Evolutionary conservation across 2,797 vertebrate genomes (phyloP), one percentile per base, ranked within the genome.

Genomic region (Gastrophryne carolinensis): DNA sequence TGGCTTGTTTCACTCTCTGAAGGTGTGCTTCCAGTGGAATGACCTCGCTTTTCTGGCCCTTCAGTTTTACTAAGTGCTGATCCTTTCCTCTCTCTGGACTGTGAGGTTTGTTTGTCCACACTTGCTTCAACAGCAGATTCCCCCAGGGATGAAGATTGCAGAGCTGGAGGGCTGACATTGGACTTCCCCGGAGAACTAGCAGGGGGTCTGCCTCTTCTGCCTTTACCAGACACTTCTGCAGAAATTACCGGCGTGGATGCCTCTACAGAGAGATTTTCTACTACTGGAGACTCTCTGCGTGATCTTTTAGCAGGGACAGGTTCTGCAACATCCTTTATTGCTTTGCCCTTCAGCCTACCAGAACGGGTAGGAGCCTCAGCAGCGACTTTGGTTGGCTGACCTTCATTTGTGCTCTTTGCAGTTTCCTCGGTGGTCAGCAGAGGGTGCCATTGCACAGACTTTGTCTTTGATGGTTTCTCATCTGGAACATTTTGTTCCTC

Each of bases 221-320:
- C 23, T 57, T 57, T 57, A 6, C 3, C 8, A 68, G 34, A 34
- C 4, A 23, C 64, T 15, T 29, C 15, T 1, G 27, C n/a, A 27
- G 7, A 13, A 10, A 1, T 10, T 2, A 24, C 1, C 1, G 39
- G 2, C 0, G 47, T 30, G 2, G 30, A 15, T n/a, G 8, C 11
- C 15, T 56, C 66, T 26, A 39, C 66, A 13, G 27, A n/a, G n/a
- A n/a, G n/a, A n/a, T n/a, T n/a, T n/a, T 49, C 15, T 29, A 9
- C 23, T 1, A 5, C n/a, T 41, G 8, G 5, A 3, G 19, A 72
- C 21, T 17, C 49, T 76, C 74, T 64, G 62, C 80, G 82, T 34
- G 52, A 67, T 67, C 81, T 77, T 75, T 57, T 85, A 8, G 44
- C 3, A 35, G 73, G 64, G 61, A 81, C 2, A 10, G 26, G 15